These are phyloP conservation scores for Ornithoptera alexandrae DNA, from an alignment of 2,888 invertebrate genomes.

Conservation along the genomic window DNA sequence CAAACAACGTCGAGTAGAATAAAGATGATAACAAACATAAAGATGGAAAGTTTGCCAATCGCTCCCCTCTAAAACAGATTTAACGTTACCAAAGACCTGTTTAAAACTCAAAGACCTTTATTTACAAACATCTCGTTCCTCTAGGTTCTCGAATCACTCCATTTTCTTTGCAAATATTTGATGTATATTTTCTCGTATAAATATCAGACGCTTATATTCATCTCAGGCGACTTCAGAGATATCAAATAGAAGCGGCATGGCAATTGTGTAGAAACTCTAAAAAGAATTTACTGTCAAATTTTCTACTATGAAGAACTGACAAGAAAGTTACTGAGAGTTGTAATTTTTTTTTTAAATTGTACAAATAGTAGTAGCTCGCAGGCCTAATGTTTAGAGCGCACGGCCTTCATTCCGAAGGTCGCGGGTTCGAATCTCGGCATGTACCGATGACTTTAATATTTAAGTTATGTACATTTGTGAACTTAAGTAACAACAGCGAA, in stretches of 20 bases:
- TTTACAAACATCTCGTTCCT: constrained; percentile 28
- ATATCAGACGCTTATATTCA: constrained; percentile 17
- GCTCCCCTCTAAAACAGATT: constrained; percentile 4
- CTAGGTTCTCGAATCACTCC: constrained; percentile 19
- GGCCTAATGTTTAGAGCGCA: too few species aligned
- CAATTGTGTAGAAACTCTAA: not conserved
- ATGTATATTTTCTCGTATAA: constrained; percentile 27
- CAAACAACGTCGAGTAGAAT: not conserved
- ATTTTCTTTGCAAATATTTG: constrained; percentile 30
- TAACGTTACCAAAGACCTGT: constrained; percentile 5
- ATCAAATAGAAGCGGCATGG: not conserved
- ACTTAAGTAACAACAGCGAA: too few species aligned
- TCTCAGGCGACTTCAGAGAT: constrained; percentile 5
- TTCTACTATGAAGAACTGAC: too few species aligned
- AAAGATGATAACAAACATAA: not conserved
- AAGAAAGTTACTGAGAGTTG: too few species aligned
- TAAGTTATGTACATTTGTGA: too few species aligned
- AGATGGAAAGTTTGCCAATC: not conserved
- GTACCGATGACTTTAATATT: too few species aligned
- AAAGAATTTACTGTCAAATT: not conserved
- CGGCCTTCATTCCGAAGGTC: too few species aligned
- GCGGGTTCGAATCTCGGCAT: too few species aligned
- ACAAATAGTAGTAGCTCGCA: too few species aligned
- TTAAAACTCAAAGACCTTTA: constrained; percentile 22
- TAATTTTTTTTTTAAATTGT: too few species aligned